Conservation (phyloP, 2,113 vertebrate species). For the Numida meleagris region DNA sequence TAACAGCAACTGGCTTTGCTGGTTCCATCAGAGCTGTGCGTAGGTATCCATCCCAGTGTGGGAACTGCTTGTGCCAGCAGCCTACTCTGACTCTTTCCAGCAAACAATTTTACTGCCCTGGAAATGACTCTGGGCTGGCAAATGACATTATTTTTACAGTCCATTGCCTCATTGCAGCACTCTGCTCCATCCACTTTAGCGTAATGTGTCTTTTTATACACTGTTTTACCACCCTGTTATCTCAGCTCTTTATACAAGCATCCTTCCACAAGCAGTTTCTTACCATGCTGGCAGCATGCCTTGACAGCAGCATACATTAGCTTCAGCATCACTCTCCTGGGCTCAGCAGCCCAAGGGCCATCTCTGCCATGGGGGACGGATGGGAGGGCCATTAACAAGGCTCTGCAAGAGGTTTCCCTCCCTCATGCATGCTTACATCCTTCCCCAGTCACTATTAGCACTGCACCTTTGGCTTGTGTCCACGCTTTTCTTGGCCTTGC, state of each 20-base stretch:
- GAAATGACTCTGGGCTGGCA: neutral
- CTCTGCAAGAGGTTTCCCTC: neutral
- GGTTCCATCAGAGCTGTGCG: neutral
- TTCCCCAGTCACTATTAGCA: neutral
- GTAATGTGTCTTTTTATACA: slow-evolving; percentile 19
- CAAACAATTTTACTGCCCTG: slow-evolving; percentile 21
- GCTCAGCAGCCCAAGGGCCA: neutral
- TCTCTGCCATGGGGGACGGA: neutral
- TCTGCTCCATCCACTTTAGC: slow-evolving; percentile 13
- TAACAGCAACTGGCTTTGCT: neutral
- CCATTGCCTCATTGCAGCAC: slow-evolving; percentile 20
- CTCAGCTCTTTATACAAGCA: neutral
- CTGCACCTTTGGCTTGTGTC: neutral
- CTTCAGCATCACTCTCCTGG: rapidly evolving
- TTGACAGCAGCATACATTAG: rapidly evolving
- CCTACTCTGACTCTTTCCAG: neutral
- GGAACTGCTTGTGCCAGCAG: neutral
- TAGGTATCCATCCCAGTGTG: rapidly evolving
- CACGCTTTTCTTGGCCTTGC: neutral
- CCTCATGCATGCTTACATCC: neutral
- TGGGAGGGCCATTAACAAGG: rapidly evolving
- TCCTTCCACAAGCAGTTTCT: neutral
- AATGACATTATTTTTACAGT: slow-evolving; percentile 22
- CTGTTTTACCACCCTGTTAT: neutral
- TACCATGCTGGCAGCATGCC: rapidly evolving